Evolutionary conservation across 2,113 vertebrate genomes (phyloP).

Genomic region (Platysteira castanea): DNA sequence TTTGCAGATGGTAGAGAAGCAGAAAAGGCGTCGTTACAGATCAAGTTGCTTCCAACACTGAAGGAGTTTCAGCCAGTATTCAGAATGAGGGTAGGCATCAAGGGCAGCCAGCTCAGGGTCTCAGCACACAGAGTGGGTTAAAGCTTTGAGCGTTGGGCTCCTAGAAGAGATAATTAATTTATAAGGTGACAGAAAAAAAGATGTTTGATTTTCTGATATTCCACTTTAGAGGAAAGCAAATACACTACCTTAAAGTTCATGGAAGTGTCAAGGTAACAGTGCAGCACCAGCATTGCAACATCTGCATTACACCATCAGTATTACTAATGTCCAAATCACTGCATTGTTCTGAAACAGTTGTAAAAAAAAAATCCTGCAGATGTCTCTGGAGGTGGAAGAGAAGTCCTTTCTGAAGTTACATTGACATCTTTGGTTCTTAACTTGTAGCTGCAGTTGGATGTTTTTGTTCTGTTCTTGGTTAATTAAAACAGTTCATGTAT

Average conservation of each 20-base stretch:
- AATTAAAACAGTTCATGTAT: not conserved
- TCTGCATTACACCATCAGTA: not conserved
- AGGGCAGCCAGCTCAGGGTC: not conserved
- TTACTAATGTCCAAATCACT: not conserved
- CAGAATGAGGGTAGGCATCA: conserved; percentile 83
- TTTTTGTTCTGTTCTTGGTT: not conserved
- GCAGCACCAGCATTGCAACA: not conserved
- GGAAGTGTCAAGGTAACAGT: not conserved
- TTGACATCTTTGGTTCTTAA: not conserved
- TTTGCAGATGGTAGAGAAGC: conserved; percentile 93
- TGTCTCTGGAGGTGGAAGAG: not conserved
- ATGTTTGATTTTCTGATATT: not conserved
- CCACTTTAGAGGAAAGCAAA: not conserved
- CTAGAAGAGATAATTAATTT: not conserved
- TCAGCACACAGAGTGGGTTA: not conserved
- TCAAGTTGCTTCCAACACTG: conserved; percentile 81
- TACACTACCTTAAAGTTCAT: not conserved
- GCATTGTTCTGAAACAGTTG: not conserved
- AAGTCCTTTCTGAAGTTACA: not conserved
- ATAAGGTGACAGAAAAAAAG: not conserved
- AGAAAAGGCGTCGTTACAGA: conserved; percentile 82
- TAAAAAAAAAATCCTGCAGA: not conserved
- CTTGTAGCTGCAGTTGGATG: not conserved
- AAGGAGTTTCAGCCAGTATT: conserved; percentile 91
- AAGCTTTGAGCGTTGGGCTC: not conserved